Evolutionary conservation across 1,140 invertebrate genomes (phyloP).

Genomic region (Ips nitidus): DNA sequence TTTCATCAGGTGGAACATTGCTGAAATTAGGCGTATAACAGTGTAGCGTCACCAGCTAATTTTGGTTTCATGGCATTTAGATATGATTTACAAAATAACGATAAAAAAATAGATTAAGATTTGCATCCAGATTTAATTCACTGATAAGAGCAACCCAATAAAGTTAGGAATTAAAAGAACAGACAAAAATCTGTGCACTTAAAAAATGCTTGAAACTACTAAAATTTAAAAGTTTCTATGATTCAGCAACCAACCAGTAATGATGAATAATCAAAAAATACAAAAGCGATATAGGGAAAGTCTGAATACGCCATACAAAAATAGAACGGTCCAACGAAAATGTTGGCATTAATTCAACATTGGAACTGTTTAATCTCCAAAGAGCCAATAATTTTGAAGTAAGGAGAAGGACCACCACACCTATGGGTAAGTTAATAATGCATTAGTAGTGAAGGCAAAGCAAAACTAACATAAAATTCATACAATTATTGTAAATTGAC

Average conservation of each 20-base stretch:
- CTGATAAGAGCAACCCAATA: not conserved
- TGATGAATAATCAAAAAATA: not conserved
- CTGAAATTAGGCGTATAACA: too few species aligned
- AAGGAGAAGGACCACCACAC: constrained; percentile 6
- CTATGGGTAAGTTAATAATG: not conserved
- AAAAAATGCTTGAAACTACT: not conserved
- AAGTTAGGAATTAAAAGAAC: not conserved
- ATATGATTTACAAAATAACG: too few species aligned
- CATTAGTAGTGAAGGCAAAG: too few species aligned
- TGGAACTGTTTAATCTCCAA: constrained; percentile 11
- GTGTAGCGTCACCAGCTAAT: too few species aligned
- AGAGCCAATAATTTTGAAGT: constrained; percentile 19
- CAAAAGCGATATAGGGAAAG: not conserved
- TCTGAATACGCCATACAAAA: constrained; percentile 7
- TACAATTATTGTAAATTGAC: too few species aligned
- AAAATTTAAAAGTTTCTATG: not conserved
- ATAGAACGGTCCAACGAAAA: constrained; percentile 12
- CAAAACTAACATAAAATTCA: too few species aligned
- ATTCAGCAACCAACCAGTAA: not conserved
- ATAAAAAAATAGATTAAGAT: too few species aligned
- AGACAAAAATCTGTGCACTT: not conserved
- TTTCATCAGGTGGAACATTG: too few species aligned
- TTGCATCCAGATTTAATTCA: too few species aligned
- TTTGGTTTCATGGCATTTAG: too few species aligned
- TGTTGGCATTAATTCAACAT: constrained; percentile 24